Evolutionary conservation across 2,797 vertebrate species (phyloP).

Genomic region (Arremon brunneinucha): DNA sequence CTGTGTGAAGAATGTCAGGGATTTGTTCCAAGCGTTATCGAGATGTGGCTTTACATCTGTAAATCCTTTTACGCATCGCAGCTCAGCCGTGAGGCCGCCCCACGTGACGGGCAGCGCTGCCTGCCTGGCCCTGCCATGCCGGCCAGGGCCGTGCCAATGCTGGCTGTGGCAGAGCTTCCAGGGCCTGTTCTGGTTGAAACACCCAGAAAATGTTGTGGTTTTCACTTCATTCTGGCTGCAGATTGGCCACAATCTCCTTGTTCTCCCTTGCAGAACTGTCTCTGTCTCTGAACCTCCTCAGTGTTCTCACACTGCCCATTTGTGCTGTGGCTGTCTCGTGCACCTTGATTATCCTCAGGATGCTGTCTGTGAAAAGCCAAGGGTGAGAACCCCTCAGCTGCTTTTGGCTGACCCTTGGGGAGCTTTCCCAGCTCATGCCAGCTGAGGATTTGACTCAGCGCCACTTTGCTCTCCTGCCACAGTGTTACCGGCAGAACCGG

Average conservation of each 20-base stretch:
- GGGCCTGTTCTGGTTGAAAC: neutral
- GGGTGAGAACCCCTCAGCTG: neutral
- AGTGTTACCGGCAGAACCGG: neutral
- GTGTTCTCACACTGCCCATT: accelerated
- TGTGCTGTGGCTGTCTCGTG: accelerated
- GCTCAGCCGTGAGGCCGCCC: conserved; percentile 65
- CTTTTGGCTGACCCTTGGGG: neutral
- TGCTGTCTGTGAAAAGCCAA: neutral
- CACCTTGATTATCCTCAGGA: neutral
- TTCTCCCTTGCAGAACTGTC: accelerated
- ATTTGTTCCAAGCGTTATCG: conserved; percentile 66
- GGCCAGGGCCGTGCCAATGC: accelerated
- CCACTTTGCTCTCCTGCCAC: neutral
- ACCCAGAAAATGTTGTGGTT: accelerated
- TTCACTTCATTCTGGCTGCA: accelerated
- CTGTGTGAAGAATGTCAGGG: conserved; percentile 66
- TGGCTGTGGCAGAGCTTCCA: accelerated
- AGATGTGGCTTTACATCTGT: conserved; percentile 67
- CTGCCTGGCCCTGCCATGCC: neutral
- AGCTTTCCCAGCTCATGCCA: neutral
- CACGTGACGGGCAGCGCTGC: conserved; percentile 35
- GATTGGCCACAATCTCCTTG: accelerated
- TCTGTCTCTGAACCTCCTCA: accelerated
- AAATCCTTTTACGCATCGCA: conserved; percentile 73
- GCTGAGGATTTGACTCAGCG: neutral